phyloP scores from a whole-genome alignment of 2,113 vertebrate species.

The Strix aluco region DNA sequence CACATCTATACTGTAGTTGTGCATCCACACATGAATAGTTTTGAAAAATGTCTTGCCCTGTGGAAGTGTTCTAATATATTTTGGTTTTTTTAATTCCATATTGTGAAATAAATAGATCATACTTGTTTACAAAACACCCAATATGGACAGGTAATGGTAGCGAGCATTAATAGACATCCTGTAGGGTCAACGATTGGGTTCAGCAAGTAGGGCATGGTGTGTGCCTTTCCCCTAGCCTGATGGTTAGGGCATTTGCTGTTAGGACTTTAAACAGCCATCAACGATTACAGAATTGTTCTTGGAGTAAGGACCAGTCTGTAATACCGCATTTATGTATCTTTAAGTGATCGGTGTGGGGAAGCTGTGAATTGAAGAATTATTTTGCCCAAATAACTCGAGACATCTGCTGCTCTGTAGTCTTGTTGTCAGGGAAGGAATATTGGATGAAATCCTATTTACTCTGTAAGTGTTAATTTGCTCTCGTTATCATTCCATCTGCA shows the following conservation, averaged over 20 bases:
- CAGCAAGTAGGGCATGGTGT: not conserved
- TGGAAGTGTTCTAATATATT: not conserved
- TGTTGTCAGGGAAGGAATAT: not conserved
- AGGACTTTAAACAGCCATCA: not conserved
- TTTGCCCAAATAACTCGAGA: not conserved
- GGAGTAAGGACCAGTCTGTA: not conserved
- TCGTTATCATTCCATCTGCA: conserved; percentile 22
- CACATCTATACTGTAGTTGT: not conserved
- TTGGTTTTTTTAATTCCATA: not conserved
- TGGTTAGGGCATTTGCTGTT: not conserved
- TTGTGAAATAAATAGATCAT: not conserved
- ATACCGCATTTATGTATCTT: not conserved
- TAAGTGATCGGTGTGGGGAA: not conserved
- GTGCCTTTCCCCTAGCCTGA: not conserved
- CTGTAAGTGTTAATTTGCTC: conserved; percentile 17
- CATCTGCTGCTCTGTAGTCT: conserved; percentile 9
- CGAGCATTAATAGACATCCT: not conserved
- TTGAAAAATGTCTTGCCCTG: not conserved
- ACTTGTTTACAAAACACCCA: not conserved
- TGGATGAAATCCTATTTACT: conserved; percentile 36
- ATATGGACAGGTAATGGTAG: not conserved
- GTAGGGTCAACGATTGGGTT: not conserved
- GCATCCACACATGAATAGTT: not conserved
- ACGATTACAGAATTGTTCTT: not conserved
- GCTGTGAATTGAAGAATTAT: not conserved